Conservation (phyloP, 2,888 invertebrate species). For the Stenchaetothrips biformis region DNA sequence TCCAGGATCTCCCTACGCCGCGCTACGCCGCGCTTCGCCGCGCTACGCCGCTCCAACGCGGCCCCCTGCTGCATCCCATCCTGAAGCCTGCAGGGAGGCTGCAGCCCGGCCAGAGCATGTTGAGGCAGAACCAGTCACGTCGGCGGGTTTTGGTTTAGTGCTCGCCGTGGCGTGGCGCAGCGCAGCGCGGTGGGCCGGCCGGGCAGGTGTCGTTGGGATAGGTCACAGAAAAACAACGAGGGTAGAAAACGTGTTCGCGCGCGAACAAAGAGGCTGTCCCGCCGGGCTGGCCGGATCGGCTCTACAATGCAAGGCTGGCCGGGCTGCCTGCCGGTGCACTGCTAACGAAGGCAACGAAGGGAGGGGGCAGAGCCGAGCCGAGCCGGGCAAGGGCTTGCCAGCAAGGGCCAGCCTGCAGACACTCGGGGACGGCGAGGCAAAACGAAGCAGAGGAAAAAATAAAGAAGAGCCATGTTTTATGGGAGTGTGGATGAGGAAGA, state of each 20-base stretch:
- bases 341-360: too few relatives aligned
- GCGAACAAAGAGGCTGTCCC: not conserved
- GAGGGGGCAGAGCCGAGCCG: too few relatives aligned
- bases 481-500: not conserved
- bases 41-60: too few relatives aligned
- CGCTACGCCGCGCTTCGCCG: too few relatives aligned
- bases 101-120: not conserved
- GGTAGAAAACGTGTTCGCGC: not conserved
- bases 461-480: too few relatives aligned
- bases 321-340: not conserved
- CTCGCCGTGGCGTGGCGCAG: not conserved
- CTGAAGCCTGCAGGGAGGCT: not conserved
- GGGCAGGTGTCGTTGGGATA: slow-evolving; percentile 14
- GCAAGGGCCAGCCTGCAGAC: too few relatives aligned
- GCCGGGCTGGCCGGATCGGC: not conserved
- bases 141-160: not conserved
- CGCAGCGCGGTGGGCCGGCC: not conserved
- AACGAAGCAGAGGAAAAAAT: not conserved
- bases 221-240: not conserved
- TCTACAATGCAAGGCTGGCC: not conserved
- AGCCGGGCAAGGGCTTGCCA: too few relatives aligned
- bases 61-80: not conserved
- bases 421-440: too few relatives aligned
- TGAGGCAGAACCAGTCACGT: slow-evolving; percentile 7
- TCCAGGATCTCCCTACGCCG: too few relatives aligned